Evolutionary conservation across 1,140 invertebrate species (phyloP).

Genomic region (Drosophila pandora): DNA sequence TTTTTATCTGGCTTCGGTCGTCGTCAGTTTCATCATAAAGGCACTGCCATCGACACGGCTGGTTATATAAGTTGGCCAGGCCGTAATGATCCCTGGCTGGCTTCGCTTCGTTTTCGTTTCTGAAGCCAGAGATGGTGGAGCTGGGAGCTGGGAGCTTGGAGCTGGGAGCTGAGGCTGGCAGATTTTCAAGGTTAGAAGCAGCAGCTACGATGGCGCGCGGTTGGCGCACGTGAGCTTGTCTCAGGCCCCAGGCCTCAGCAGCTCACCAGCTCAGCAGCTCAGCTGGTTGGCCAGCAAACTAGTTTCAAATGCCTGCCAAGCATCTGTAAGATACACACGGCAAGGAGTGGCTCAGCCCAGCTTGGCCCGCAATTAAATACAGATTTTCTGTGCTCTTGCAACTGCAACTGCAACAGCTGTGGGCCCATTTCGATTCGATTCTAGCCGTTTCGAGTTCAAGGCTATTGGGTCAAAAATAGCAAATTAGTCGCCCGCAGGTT

Average conservation of each 20-base stretch:
- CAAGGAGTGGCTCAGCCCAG: constrained; percentile 60
- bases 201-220: constrained; percentile 52
- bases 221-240: constrained; percentile 61
- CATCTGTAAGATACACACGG: constrained; percentile 70
- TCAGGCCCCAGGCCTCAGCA: constrained; percentile 23
- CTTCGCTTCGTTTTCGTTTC: constrained; percentile 41
- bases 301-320: constrained; percentile 77
- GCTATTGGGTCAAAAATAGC: constrained; percentile 78
- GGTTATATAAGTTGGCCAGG: constrained; percentile 73
- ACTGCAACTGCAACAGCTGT: constrained; percentile 49
- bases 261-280: constrained; percentile 37
- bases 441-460: constrained; percentile 78
- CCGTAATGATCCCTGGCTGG: constrained; percentile 71
- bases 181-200: constrained; percentile 73
- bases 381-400: constrained; percentile 57
- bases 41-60: constrained; percentile 43
- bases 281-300: constrained; percentile 58
- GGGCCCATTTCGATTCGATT: constrained; percentile 47
- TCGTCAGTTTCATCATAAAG: constrained; percentile 60
- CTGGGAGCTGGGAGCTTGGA: not conserved
- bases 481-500: constrained; percentile 78
- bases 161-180: constrained; percentile 22
- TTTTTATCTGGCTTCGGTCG: constrained; percentile 51
- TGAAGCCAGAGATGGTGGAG: constrained; percentile 12
- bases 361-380: constrained; percentile 65